phyloP scores from a whole-genome alignment of 2,797 vertebrate species.

The Catharus ustulatus region DNA sequence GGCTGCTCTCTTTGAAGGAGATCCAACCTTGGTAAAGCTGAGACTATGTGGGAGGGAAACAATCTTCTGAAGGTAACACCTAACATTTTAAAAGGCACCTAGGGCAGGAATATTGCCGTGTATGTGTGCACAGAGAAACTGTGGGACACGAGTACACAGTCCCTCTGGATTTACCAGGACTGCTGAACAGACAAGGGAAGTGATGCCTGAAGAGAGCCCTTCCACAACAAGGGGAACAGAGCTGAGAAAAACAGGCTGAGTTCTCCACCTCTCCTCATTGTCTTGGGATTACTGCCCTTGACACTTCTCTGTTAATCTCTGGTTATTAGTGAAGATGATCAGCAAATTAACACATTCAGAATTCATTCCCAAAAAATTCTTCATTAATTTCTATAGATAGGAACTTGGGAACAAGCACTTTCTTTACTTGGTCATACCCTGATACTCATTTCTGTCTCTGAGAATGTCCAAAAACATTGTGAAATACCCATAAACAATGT shows the following conservation, averaged over 20 bases:
- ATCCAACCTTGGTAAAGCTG: constrained; percentile 14
- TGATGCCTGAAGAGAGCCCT: not conserved
- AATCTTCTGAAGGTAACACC: constrained; percentile 3
- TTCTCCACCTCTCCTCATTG: not conserved
- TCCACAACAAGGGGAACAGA: not conserved
- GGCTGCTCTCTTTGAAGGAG: constrained; percentile 34
- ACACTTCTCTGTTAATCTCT: not conserved
- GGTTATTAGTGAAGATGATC: not conserved
- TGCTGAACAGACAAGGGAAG: not conserved
- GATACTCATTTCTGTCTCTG: not conserved
- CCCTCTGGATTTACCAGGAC: not conserved
- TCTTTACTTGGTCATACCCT: not conserved
- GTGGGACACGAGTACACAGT: not conserved
- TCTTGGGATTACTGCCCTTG: not conserved
- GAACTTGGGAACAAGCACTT: not conserved
- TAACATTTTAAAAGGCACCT: not conserved
- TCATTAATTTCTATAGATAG: not conserved
- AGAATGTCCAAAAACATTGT: not conserved
- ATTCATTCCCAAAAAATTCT: not conserved
- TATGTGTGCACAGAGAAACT: not conserved
- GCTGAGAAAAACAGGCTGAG: not conserved
- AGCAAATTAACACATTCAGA: not conserved
- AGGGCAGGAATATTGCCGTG: not conserved
- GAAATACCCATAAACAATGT: not conserved
- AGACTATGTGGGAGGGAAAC: constrained; percentile 10